These are phyloP conservation scores for Campoletis sonorensis DNA, from an alignment of 1,140 invertebrate genomes.

Conservation along the genomic window DNA sequence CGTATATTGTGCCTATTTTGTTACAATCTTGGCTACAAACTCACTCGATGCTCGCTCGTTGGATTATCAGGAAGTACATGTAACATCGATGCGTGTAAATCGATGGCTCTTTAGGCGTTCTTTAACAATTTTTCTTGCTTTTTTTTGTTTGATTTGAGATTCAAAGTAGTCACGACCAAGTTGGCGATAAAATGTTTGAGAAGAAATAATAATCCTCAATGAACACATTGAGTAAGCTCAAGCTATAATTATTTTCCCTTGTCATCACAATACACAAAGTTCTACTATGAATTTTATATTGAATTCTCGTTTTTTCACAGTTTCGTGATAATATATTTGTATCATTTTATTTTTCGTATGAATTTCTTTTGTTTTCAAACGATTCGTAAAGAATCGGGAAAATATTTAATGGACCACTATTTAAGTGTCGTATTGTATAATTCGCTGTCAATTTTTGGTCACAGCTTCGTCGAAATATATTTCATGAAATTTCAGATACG, in stretches of 20 bases:
- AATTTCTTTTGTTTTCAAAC: neutral
- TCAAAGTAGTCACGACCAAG: neutral
- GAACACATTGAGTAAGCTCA: neutral
- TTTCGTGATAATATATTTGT: neutral
- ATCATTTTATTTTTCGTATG: neutral
- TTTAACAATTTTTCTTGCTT: neutral
- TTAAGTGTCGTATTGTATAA: neutral
- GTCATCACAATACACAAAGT: neutral
- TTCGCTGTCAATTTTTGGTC: slow-evolving; percentile 27
- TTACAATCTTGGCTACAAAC: neutral
- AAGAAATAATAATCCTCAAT: neutral
- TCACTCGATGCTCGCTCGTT: neutral
- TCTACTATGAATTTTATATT: neutral
- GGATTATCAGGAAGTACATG: neutral
- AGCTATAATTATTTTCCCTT: neutral
- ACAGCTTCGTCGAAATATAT: slow-evolving; percentile 58
- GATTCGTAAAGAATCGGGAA: slow-evolving; percentile 13
- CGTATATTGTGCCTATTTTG: neutral
- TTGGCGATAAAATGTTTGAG: neutral
- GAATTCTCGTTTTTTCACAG: neutral
- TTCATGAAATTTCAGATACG: slow-evolving; percentile 59
- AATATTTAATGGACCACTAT: neutral
- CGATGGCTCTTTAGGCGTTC: neutral
- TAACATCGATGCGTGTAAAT: neutral
- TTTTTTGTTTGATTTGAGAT: neutral